phyloP scores from a whole-genome alignment of 1,140 invertebrate species.

The Conus ventricosus region DNA sequence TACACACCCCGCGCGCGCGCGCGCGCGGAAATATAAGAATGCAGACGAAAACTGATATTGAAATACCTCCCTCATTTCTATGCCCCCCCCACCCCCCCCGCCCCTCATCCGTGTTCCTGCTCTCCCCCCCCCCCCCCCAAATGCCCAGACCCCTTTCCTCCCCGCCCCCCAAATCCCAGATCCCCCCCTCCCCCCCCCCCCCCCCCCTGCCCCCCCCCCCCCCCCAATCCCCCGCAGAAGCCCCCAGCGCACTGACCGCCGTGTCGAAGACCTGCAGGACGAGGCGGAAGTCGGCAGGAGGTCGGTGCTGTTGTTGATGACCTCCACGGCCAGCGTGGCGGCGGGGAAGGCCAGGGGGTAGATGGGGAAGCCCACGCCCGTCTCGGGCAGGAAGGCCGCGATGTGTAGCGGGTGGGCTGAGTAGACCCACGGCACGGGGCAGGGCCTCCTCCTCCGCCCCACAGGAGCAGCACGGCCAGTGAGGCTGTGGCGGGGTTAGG shows the following conservation, averaged over 20 bases:
- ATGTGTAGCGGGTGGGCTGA: conserved; percentile 17
- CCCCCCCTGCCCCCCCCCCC: too few relatives aligned
- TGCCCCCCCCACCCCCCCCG: too few relatives aligned
- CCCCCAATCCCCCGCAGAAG: too few relatives aligned
- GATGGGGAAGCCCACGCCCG: conserved; percentile 20
- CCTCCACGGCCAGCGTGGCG: conserved; percentile 39
- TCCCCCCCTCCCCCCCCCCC: too few relatives aligned
- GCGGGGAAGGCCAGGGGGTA: conserved; percentile 38
- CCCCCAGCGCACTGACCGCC: conserved; percentile 31
- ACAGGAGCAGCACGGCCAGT: too few relatives aligned
- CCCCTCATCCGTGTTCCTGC: too few relatives aligned
- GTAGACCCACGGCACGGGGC: not conserved
- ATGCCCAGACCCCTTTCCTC: too few relatives aligned
- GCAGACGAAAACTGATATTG: not conserved
- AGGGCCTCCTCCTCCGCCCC: not conserved
- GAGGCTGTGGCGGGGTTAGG: too few relatives aligned
- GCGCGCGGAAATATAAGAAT: not conserved
- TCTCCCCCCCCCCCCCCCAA: too few relatives aligned
- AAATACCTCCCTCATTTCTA: too few relatives aligned
- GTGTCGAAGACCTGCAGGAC: conserved; percentile 40
- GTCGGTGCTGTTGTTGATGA: conserved; percentile 42
- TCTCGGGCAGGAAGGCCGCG: conserved; percentile 41
- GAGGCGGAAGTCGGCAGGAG: conserved; percentile 36
- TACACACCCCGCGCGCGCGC: too few relatives aligned
- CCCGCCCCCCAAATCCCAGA: too few relatives aligned